Evolutionary conservation across 2,113 vertebrate genomes (phyloP).

Genomic region (Pygoscelis adeliae): DNA sequence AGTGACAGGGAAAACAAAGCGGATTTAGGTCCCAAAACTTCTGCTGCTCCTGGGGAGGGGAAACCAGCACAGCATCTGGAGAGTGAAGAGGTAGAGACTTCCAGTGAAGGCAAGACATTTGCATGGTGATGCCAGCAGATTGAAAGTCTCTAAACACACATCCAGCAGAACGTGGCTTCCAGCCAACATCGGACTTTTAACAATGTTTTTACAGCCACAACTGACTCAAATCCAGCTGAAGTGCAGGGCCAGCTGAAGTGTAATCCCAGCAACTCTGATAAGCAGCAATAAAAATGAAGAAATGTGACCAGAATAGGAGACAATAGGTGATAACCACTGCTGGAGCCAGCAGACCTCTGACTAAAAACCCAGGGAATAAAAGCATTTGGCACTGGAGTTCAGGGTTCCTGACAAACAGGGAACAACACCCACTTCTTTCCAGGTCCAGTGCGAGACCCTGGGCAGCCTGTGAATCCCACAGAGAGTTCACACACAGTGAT

Average conservation of each 20-base stretch:
- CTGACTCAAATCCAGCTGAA: background rate
- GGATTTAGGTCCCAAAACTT: background rate
- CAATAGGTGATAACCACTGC: background rate
- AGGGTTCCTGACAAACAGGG: background rate
- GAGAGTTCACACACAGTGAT: background rate
- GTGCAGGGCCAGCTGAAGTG: background rate
- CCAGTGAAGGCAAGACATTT: background rate
- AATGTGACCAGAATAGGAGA: background rate
- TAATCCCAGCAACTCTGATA: background rate
- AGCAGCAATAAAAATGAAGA: background rate
- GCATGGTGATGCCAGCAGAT: accelerated
- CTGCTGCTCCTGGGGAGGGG: background rate
- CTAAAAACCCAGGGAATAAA: background rate
- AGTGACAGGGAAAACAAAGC: background rate
- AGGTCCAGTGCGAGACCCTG: background rate
- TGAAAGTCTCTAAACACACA: background rate
- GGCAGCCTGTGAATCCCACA: background rate
- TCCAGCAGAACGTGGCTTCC: background rate
- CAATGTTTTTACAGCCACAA: background rate
- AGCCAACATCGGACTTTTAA: background rate
- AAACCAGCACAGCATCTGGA: background rate
- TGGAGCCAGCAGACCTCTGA: background rate
- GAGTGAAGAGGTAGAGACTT: background rate
- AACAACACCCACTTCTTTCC: background rate
- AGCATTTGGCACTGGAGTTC: background rate